phyloP scores from a whole-genome alignment of 2,888 invertebrate genomes.

The Anthrax anthrax region DNA sequence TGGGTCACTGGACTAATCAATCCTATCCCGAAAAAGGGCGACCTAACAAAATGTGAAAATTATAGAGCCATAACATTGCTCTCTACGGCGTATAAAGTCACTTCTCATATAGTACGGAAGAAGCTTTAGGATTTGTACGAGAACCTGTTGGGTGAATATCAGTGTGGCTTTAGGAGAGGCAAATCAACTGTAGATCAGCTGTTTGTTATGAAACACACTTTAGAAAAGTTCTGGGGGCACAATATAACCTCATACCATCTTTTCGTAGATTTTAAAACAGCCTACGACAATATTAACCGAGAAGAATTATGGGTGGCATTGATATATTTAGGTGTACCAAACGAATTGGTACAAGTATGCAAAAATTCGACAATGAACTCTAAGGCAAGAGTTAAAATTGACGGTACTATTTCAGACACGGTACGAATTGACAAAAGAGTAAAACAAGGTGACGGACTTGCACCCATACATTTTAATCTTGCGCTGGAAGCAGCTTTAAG shows the following conservation, averaged over 20 bases:
- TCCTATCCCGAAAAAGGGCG: neutral
- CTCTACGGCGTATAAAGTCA: neutral
- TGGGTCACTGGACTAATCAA: neutral
- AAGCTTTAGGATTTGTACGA: neutral
- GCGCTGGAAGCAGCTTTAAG: constrained; percentile 1
- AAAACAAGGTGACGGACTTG: neutral
- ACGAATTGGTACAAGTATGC: neutral
- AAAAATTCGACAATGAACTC: neutral
- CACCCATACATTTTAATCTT: neutral
- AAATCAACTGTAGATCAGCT: neutral
- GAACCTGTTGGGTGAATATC: neutral
- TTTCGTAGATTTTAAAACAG: neutral
- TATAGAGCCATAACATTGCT: neutral
- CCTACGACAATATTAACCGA: constrained; percentile 1
- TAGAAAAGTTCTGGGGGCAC: neutral
- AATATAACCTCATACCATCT: neutral
- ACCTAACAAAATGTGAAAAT: neutral
- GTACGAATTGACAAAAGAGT: neutral
- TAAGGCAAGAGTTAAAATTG: neutral
- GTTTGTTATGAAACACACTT: neutral
- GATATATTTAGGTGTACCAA: neutral
- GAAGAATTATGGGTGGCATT: neutral
- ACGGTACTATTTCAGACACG: neutral
- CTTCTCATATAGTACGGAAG: neutral
- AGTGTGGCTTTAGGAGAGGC: neutral